Base-by-base conservation (phyloP, 2,888 invertebrate species). In the Polylopha cassiicola region DNA sequence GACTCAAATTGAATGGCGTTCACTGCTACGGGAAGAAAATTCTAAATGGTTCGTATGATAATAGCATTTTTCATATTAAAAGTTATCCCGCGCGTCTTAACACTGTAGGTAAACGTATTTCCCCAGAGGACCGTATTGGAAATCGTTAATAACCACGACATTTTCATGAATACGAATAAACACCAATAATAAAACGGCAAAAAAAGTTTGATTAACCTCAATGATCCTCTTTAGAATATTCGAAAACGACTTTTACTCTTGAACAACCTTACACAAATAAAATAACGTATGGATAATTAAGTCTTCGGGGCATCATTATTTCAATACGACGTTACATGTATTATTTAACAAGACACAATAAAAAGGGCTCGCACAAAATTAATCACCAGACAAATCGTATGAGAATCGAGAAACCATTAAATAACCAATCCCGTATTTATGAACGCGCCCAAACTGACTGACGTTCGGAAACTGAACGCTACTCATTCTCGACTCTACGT, bases 31-130 rank as follows among this genome's bases (percentile, higher is more conserved):
- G 27, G 16, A 18, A 9, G 29, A 24, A 38, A 31, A 32, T 16
- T 11, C 22, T 29, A 11, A 47, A 58, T 55, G 60, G 58, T 49
- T 50, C 50, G 60, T 70, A 78, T 74, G 73, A 80, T 82, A 82
- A 82, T 82, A 70, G 71, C 73, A 81, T 82, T 82, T 82, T 82
- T 82, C 82, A 77, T 75, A 82, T 82, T 82, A 82, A 82, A 81
- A 82, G 65, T 81, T 81, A 66, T 71, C 63, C 65, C 47, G 41
- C 34, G 53, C 60, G 54, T 50, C 61, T 18, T 5, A 7, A 18
- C 7, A 5, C 7, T 7, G 18, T 28, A 8, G 27, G 37, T 42
- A 37, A 37, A 18, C 37, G 42, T 41, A 41, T 41, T 41, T 41
- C 41, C 41, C 41, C 7, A 2, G 41, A 30, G 41, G 32, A 24